These are phyloP conservation scores for Aradophagus sp. DNA, from an alignment of 1,140 invertebrate genomes.

Conservation along the genomic window DNA sequence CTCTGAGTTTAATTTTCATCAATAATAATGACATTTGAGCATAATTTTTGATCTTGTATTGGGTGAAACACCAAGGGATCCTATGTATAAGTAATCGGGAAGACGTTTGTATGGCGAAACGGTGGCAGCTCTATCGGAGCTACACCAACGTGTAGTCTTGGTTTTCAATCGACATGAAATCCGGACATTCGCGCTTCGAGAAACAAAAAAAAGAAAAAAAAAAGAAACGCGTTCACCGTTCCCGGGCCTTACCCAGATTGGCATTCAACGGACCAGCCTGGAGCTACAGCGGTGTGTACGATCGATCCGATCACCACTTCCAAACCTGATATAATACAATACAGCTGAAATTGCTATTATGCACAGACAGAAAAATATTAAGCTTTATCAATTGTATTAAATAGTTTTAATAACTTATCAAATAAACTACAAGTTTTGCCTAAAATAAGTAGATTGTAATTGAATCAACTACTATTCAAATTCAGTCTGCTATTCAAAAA, in stretches of 20 bases:
- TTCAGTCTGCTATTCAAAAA: no score
- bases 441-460: no score
- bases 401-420: no score
- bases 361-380: no score
- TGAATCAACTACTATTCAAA: no score
- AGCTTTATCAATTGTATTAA: no score
- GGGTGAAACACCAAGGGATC: constrained; percentile 57
- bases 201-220: constrained; percentile 59
- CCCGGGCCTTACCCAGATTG: constrained; percentile 46
- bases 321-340: constrained; percentile 42
- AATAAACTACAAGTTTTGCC: no score
- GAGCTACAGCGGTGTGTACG: constrained; percentile 52
- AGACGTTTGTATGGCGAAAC: constrained; percentile 73
- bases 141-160: constrained; percentile 57
- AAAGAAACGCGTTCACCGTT: constrained; percentile 45
- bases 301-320: constrained; percentile 53
- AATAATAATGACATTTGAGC: no score
- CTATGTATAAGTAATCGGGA: constrained; percentile 63
- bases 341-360: constrained; percentile 24
- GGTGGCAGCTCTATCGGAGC: constrained; percentile 71
- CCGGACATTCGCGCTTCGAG: constrained; percentile 58
- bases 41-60: constrained; percentile 58
- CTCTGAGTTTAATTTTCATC: no score
- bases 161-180: constrained; percentile 58
- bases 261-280: constrained; percentile 50